phyloP scores from a whole-genome alignment of 2,113 vertebrate species.

The Electrona antarctica region DNA sequence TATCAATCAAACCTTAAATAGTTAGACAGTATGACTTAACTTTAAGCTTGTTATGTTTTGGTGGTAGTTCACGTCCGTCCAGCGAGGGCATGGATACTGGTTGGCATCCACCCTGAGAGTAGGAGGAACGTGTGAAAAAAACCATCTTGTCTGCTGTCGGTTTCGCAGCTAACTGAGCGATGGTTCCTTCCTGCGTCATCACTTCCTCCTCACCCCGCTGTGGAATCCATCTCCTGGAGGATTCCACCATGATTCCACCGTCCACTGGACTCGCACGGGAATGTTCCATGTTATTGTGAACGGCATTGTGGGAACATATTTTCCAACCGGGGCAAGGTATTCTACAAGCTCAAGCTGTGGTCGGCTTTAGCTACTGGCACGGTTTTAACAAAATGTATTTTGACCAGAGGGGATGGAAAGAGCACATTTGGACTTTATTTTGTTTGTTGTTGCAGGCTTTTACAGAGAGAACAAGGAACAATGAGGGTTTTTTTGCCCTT shows the following conservation, averaged over 20 bases:
- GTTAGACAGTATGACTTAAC: not conserved
- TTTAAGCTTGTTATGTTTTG: not conserved
- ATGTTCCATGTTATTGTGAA: slow-evolving; percentile 61
- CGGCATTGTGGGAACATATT: slow-evolving; percentile 37
- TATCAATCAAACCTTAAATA: no score
- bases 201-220: slow-evolving; percentile 70
- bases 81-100: slow-evolving; percentile 27
- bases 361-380: not conserved
- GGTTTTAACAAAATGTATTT: not conserved
- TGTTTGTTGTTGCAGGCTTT: not conserved
- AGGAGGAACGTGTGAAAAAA: slow-evolving; percentile 67
- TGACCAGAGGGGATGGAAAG: not conserved
- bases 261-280: slow-evolving; percentile 8
- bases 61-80: slow-evolving; percentile 16
- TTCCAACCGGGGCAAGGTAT: slow-evolving; percentile 45
- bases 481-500: not conserved
- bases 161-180: slow-evolving; percentile 58
- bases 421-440: not conserved
- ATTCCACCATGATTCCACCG: slow-evolving; percentile 51
- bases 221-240: not conserved
- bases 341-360: slow-evolving; percentile 27
- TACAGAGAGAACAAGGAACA: not conserved
- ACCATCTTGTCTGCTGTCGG: slow-evolving; percentile 43
- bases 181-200: slow-evolving; percentile 68
- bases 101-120: slow-evolving; percentile 29